Conservation (phyloP, 1,140 invertebrate species). For the Adoxophyes honmai region DNA sequence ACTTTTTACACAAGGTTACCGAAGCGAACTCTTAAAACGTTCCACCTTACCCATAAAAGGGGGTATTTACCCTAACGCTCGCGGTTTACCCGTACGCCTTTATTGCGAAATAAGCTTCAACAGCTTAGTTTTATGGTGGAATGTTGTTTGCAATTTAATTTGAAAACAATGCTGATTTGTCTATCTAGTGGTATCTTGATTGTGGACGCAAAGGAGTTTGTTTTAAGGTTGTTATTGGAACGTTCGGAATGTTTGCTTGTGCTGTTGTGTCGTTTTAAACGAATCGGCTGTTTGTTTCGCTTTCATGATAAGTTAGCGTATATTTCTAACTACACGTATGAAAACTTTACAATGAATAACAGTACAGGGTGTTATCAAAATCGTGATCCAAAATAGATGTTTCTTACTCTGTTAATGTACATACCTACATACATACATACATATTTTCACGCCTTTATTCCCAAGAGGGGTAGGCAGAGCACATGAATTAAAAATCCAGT, state of each 20-base stretch:
- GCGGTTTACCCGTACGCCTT: neutral
- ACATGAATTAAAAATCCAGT: too few relatives aligned
- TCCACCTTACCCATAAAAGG: slow-evolving; percentile 7
- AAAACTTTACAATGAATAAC: too few relatives aligned
- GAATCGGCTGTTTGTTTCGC: too few relatives aligned
- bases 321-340: too few relatives aligned
- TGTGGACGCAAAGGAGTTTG: neutral
- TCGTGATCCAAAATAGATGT: too few relatives aligned
- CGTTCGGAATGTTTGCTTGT: slow-evolving; percentile 3
- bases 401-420: too few relatives aligned
- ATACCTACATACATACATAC: too few relatives aligned
- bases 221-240: neutral
- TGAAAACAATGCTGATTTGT: slow-evolving; percentile 2
- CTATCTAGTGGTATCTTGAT: neutral
- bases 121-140: neutral
- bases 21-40: neutral
- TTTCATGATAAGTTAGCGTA: too few relatives aligned
- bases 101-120: slow-evolving; percentile 5
- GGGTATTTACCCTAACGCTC: neutral
- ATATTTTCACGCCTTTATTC: too few relatives aligned
- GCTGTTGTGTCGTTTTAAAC: too few relatives aligned
- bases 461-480: too few relatives aligned
- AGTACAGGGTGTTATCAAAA: too few relatives aligned
- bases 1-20: slow-evolving; percentile 4
- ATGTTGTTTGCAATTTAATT: slow-evolving; percentile 1